Evolutionary conservation across 1,140 invertebrate genomes (phyloP).

Genomic region (Brachionus rubens): DNA sequence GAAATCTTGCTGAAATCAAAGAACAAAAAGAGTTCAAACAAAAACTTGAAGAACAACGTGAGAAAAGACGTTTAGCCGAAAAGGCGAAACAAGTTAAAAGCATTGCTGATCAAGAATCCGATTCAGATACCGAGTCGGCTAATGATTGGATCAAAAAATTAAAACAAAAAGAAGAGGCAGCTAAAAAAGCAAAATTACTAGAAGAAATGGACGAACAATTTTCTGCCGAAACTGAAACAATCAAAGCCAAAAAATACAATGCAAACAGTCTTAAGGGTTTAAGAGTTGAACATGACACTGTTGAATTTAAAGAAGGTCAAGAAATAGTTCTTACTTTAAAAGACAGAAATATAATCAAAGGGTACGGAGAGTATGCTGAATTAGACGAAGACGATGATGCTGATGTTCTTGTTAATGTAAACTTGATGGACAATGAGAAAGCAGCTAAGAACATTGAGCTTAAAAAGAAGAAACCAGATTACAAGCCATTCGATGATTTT

Average conservation of each 20-base stretch:
- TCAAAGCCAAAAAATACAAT: slow-evolving; percentile 52
- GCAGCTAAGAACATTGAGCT: slow-evolving; percentile 82
- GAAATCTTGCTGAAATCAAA: slow-evolving; percentile 72
- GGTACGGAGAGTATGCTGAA: slow-evolving; percentile 59
- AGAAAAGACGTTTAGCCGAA: slow-evolving; percentile 25
- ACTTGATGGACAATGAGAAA: slow-evolving; percentile 85
- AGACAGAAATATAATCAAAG: slow-evolving; percentile 69
- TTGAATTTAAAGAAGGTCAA: slow-evolving; percentile 75
- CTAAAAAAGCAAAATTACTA: slow-evolving; percentile 79
- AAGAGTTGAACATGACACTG: slow-evolving; percentile 78
- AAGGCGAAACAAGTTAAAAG: slow-evolving; percentile 64
- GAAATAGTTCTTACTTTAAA: slow-evolving; percentile 86
- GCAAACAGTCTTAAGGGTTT: slow-evolving; percentile 72
- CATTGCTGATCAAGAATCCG: slow-evolving; percentile 53
- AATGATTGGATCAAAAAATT: slow-evolving; percentile 75
- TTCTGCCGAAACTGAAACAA: slow-evolving; percentile 9
- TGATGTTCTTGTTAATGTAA: slow-evolving; percentile 91
- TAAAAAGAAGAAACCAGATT: slow-evolving; percentile 73
- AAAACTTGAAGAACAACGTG: slow-evolving; percentile 65
- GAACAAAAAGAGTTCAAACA: slow-evolving; percentile 77
- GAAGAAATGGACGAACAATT: slow-evolving; percentile 78
- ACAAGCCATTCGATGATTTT: slow-evolving; percentile 80
- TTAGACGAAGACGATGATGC: slow-evolving; percentile 73
- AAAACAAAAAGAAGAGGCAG: slow-evolving; percentile 73
- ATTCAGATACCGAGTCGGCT: slow-evolving; percentile 54